phyloP scores from a whole-genome alignment of 2,888 invertebrate genomes.

The Apodemia mormo region DNA sequence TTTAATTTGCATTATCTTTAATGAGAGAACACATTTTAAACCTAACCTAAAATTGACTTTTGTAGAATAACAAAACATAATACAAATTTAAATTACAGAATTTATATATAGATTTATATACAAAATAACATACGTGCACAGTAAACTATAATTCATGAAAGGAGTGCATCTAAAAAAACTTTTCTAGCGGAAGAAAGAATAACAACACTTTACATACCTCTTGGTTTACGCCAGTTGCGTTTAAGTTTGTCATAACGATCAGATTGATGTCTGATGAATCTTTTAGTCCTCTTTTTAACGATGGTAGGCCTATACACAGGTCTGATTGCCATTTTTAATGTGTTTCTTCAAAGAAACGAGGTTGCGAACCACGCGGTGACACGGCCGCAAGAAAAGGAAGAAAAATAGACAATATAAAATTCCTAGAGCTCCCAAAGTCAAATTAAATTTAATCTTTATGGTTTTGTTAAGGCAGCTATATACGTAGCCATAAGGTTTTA shows the following conservation, averaged over 20 bases:
- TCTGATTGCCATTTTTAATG: conserved; percentile 91
- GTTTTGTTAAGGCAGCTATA: not conserved
- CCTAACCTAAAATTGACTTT: conserved; percentile 26
- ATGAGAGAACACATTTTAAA: conserved; percentile 22
- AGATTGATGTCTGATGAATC: conserved; percentile 99
- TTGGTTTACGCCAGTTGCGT: conserved; percentile 99
- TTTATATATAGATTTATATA: not conserved
- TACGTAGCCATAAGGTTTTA: too few relatives aligned
- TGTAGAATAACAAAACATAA: not conserved
- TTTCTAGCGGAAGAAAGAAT: not conserved
- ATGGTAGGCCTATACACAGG: conserved; percentile 94
- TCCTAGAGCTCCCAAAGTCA: conserved; percentile 47
- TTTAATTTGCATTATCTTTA: not conserved
- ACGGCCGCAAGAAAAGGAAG: conserved; percentile 79
- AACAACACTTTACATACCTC: conserved; percentile 79
- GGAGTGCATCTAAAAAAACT: too few relatives aligned
- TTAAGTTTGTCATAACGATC: conserved; percentile 98
- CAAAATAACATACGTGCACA: not conserved
- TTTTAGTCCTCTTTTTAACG: conserved; percentile 98
- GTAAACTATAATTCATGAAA: not conserved
- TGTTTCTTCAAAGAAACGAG: conserved; percentile 64
- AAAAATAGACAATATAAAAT: conserved; percentile 70
- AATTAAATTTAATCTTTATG: conserved; percentile 40
- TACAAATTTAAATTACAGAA: not conserved
- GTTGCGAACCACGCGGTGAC: conserved; percentile 80